A percentile compares a stretch with the other conserved stretches of the same genome.
These are phyloP conservation scores for Bos taurus DNA, from an alignment of 2,113 vertebrate genomes.

Conservation along the genomic window DNA sequence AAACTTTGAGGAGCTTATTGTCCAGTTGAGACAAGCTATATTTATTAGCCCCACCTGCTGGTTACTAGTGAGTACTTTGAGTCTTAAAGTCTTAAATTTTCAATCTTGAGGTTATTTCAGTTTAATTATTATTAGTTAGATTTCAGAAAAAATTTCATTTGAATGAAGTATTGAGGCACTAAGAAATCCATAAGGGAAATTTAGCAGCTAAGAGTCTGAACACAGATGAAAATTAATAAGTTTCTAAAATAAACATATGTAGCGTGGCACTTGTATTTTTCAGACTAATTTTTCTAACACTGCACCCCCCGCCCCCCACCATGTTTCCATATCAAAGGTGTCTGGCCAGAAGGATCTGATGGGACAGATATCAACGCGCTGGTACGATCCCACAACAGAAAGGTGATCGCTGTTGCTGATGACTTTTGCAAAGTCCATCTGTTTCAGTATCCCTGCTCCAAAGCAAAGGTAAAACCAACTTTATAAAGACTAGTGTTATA, in stretches of 20 bases:
- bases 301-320: not conserved
- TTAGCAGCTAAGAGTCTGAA: not conserved
- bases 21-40: not conserved
- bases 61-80: conserved; percentile 8
- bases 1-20: not conserved
- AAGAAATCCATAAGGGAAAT: conserved; percentile 1
- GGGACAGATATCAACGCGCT: conserved; percentile 98
- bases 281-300: not conserved
- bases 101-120: not conserved
- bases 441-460: conserved; percentile 96
- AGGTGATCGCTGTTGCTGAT: conserved; percentile 95
- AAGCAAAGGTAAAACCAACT: conserved; percentile 87
- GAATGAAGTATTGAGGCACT: not conserved
- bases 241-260: not conserved
- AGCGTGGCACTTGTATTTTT: not conserved
- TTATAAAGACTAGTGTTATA: not conserved
- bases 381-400: conserved; percentile 92
- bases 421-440: conserved; percentile 99
- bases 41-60: conserved; percentile 44
- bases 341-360: conserved; percentile 98
- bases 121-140: not conserved
- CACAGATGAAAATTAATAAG: not conserved
- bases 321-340: conserved; percentile 80
- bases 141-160: not conserved
- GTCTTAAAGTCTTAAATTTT: not conserved